Evolutionary conservation across 2,113 vertebrate genomes (phyloP).

Genomic region (Tyto alba): DNA sequence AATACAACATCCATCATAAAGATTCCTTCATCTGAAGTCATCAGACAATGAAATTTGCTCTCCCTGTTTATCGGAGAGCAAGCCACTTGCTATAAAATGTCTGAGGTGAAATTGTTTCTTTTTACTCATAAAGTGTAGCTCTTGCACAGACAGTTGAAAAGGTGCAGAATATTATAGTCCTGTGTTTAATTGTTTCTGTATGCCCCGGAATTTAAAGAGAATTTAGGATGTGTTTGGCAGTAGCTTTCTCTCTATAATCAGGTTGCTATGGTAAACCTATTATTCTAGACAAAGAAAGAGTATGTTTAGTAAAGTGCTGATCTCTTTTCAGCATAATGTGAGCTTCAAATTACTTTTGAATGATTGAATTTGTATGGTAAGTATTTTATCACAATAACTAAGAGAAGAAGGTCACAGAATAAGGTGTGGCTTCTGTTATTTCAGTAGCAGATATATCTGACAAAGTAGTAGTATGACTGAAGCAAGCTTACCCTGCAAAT

Average conservation of each 20-base stretch:
- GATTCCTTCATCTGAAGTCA: background rate
- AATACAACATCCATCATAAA: background rate
- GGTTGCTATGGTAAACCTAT: slow-evolving; percentile 76
- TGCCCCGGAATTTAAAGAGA: slow-evolving; percentile 46
- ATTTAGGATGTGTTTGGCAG: slow-evolving; percentile 45
- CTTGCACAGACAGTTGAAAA: background rate
- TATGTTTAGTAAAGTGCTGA: slow-evolving; percentile 53
- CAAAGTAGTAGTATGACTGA: background rate
- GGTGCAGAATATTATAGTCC: slow-evolving; percentile 12
- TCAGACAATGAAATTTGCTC: background rate
- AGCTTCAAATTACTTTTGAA: slow-evolving; percentile 62
- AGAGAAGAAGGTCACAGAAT: background rate
- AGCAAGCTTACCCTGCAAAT: background rate
- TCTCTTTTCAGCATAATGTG: slow-evolving; percentile 53
- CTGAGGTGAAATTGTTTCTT: background rate
- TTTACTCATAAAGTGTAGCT: background rate
- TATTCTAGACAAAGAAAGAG: slow-evolving; percentile 58
- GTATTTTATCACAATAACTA: slow-evolving; percentile 16
- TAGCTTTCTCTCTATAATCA: slow-evolving; percentile 41
- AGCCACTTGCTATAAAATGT: background rate
- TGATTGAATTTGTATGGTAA: slow-evolving; percentile 4
- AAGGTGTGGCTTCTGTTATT: background rate
- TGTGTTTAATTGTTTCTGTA: slow-evolving; percentile 55
- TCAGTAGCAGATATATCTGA: background rate
- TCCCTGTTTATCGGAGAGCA: background rate